Evolutionary conservation across 2,797 vertebrate genomes (phyloP).

Genomic region (Schizopygopsis pylzovi): DNA sequence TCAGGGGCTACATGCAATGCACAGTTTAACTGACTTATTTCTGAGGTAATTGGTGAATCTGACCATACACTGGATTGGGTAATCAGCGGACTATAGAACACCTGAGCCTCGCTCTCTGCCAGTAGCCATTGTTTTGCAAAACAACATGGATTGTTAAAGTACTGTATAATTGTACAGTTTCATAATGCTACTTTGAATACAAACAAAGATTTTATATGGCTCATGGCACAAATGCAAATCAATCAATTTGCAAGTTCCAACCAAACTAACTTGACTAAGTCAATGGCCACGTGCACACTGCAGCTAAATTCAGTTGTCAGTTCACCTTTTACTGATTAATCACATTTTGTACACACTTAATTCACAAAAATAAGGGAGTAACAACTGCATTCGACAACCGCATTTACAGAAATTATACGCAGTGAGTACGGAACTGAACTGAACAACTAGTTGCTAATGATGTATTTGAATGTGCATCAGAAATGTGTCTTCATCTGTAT

Average conservation of each 20-base stretch:
- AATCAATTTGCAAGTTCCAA: not conserved
- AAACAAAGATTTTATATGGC: not conserved
- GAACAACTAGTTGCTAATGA: too few relatives aligned
- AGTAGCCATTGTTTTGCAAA: constrained; percentile 41
- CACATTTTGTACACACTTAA: too few relatives aligned
- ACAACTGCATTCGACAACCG: too few relatives aligned
- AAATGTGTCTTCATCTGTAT: too few relatives aligned
- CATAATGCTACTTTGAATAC: not conserved
- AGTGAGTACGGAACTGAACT: too few relatives aligned
- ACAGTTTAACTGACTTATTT: constrained; percentile 60
- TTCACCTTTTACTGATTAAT: too few relatives aligned
- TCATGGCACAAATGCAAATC: not conserved
- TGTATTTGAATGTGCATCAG: too few relatives aligned
- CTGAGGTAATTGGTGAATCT: constrained; percentile 56
- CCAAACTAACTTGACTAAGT: not conserved
- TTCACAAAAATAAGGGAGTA: too few relatives aligned
- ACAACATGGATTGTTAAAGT: constrained; percentile 21
- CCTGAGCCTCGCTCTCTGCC: constrained; percentile 57
- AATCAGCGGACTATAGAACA: constrained; percentile 53
- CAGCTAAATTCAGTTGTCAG: too few relatives aligned
- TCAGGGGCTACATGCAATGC: constrained; percentile 53
- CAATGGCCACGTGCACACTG: too few relatives aligned
- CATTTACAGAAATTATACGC: too few relatives aligned
- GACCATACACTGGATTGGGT: constrained; percentile 47
- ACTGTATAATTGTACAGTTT: not conserved